A percentile compares a stretch with the other conserved stretches of the same genome.
Conservation (phyloP, 2,113 vertebrate genomes). For the Oryzias javanicus region DNA sequence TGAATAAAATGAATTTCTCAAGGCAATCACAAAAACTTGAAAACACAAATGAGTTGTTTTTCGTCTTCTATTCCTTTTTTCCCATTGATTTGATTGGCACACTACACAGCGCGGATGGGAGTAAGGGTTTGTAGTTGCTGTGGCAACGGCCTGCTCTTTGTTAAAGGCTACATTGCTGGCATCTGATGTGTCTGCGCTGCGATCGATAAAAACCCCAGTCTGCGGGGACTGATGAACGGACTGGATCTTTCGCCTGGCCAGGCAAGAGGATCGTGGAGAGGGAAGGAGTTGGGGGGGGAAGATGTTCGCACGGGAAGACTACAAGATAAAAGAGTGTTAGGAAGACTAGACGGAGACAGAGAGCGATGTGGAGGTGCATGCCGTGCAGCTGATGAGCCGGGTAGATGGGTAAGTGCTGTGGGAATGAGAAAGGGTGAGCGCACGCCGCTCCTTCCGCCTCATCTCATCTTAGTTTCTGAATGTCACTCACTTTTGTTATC, state of each 20-base stretch:
- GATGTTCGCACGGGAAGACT: slow-evolving; percentile 46
- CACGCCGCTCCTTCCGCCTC: slow-evolving; percentile 31
- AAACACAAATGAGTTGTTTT: slow-evolving; percentile 23
- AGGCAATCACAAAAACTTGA: slow-evolving; percentile 8
- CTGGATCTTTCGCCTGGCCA: slow-evolving; percentile 50
- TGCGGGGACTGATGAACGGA: slow-evolving; percentile 60
- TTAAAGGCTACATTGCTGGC: slow-evolving; percentile 73
- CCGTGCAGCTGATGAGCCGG: slow-evolving; percentile 36
- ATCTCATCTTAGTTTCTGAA: slow-evolving; percentile 50
- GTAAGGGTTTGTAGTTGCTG: slow-evolving; percentile 72
- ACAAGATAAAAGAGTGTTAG: slow-evolving; percentile 45
- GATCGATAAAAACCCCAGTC: slow-evolving; percentile 67
- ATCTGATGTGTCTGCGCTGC: slow-evolving; percentile 71
- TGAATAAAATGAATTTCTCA: slow-evolving; percentile 35
- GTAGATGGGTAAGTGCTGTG: slow-evolving; percentile 48
- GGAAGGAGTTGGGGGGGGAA: slow-evolving; percentile 41
- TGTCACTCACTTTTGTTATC: slow-evolving; percentile 56
- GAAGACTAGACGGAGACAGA: slow-evolving; percentile 8
- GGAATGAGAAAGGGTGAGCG: slow-evolving; percentile 1
- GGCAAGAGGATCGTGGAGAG: slow-evolving; percentile 30
- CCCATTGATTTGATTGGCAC: slow-evolving; percentile 72
- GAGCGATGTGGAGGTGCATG: slow-evolving; percentile 40
- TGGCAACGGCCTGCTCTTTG: slow-evolving; percentile 75
- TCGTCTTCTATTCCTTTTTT: slow-evolving; percentile 23
- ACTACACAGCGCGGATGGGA: slow-evolving; percentile 59